phyloP scores from a whole-genome alignment of 2,113 vertebrate species.

The Sardina pilchardus region DNA sequence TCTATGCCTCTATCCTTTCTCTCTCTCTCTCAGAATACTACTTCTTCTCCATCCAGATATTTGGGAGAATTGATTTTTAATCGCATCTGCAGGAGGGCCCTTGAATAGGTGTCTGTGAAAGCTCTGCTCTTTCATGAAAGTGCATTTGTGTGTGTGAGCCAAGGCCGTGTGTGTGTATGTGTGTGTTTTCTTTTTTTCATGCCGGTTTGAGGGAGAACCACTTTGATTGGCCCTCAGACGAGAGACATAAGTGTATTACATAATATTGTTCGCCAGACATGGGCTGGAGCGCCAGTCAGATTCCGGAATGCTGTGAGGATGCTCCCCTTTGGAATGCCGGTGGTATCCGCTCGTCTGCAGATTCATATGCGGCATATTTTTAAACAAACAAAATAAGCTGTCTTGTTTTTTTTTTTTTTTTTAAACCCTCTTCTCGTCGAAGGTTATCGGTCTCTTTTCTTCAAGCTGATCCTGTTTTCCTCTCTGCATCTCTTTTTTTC shows the following conservation, averaged over 20 bases:
- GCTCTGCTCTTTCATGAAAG: background rate
- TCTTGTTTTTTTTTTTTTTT: too few species aligned
- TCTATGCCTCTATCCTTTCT: background rate
- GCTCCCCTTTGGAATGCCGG: background rate
- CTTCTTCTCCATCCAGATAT: background rate
- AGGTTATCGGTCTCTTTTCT: background rate
- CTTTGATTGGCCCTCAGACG: conserved; percentile 42
- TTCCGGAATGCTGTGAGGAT: conserved; percentile 32
- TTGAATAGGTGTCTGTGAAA: background rate
- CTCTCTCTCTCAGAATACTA: background rate
- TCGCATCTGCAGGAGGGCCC: background rate
- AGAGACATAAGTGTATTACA: conserved; percentile 41
- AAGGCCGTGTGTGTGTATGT: conserved; percentile 56
- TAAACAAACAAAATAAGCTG: background rate
- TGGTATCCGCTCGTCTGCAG: conserved; percentile 1
- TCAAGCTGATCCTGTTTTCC: background rate
- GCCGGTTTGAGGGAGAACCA: conserved; percentile 16
- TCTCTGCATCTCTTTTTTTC: background rate
- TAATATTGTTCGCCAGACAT: conserved; percentile 44
- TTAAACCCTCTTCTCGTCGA: background rate
- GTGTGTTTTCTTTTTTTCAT: conserved; percentile 8
- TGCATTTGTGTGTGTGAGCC: conserved; percentile 28
- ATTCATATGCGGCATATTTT: conserved; percentile 8
- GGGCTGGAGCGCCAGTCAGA: conserved; percentile 29
- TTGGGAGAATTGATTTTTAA: background rate